Evolutionary conservation across 2,888 invertebrate species (phyloP).

Genomic region (Polyommatus icarus): DNA sequence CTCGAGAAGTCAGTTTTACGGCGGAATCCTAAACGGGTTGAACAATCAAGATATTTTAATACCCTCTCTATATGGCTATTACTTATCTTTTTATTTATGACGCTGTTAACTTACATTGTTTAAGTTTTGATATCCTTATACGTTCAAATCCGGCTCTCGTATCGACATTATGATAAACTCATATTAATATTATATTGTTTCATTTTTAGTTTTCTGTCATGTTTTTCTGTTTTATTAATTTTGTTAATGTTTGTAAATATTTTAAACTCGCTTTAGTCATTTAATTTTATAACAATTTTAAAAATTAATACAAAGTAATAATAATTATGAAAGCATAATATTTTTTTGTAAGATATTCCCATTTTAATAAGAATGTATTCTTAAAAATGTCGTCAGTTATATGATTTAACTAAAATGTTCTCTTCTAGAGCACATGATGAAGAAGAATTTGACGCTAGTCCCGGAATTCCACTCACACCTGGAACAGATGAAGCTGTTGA

Average conservation of each 20-base stretch:
- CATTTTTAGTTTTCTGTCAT: neutral
- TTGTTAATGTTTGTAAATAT: too few species aligned
- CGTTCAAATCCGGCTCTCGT: neutral
- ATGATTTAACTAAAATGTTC: neutral
- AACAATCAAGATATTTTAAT: conserved; percentile 13
- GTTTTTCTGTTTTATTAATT: too few species aligned
- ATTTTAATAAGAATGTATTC: neutral
- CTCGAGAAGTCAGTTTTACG: neutral
- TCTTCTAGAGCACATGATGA: conserved; percentile 88
- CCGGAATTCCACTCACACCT: conserved; percentile 97
- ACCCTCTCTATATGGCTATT: neutral
- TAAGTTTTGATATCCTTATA: conserved; percentile 32
- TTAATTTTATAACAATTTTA: too few species aligned
- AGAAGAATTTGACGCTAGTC: conserved; percentile 91
- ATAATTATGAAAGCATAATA: too few species aligned
- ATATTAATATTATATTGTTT: neutral
- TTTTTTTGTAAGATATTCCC: too few species aligned
- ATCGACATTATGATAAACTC: conserved; percentile 1
- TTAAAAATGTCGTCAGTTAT: neutral
- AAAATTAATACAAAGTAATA: too few species aligned
- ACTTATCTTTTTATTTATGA: conserved; percentile 22
- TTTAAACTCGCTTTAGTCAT: too few species aligned
- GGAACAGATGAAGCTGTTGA: conserved; percentile 94
- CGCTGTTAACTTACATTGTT: neutral
- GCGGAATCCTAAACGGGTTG: conserved; percentile 18